phyloP scores from a whole-genome alignment of 2,888 invertebrate genomes.

The Mechanitis messenoides region DNA sequence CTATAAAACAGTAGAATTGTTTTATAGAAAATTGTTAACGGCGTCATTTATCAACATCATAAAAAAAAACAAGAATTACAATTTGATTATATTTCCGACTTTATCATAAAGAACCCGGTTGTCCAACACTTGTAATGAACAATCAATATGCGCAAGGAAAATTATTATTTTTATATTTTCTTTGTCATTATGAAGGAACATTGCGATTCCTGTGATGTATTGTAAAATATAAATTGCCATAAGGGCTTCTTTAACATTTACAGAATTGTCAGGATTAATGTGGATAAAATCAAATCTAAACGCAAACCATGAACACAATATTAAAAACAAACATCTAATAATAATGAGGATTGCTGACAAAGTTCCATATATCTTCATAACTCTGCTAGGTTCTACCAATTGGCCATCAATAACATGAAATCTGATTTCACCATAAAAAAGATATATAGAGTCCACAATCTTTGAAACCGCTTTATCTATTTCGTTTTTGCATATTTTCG shows the following conservation, averaged over 20 bases:
- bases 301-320: constrained; percentile 22
- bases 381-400: constrained; percentile 33
- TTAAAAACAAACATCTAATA: constrained; percentile 24
- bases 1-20: background rate
- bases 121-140: constrained; percentile 10
- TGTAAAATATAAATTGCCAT: constrained; percentile 39
- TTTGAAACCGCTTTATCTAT: constrained; percentile 12
- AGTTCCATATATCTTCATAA: constrained; percentile 38
- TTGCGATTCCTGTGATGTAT: constrained; percentile 35
- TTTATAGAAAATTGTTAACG: background rate
- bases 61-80: constrained; percentile 9
- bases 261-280: constrained; percentile 29
- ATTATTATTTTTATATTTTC: constrained; percentile 30
- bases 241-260: constrained; percentile 37
- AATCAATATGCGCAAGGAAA: constrained; percentile 17
- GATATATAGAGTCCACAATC: constrained; percentile 33
- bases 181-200: constrained; percentile 36
- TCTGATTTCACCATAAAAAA: constrained; percentile 44
- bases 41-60: background rate
- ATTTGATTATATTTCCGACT: constrained; percentile 1
- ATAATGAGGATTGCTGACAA: constrained; percentile 28
- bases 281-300: constrained; percentile 16
- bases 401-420: constrained; percentile 35
- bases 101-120: constrained; percentile 7
- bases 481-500: constrained; percentile 7